Percentiles rank a stretch among this genome's conserved stretches.
Conservation (phyloP, 2,113 vertebrate genomes). For the Saimiri boliviensis region DNA sequence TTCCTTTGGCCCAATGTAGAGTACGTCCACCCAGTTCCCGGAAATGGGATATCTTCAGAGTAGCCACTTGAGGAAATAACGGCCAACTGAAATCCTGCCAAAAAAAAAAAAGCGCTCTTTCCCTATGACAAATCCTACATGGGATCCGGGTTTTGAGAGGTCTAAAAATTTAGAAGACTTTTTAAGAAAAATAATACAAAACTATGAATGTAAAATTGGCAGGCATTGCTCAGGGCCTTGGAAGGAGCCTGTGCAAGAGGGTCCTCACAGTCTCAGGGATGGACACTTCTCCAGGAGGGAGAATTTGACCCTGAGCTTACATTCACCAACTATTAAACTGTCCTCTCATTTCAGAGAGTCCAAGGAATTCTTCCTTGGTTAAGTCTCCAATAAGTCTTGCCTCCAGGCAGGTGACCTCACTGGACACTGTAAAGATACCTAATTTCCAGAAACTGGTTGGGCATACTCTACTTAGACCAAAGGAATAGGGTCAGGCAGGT, state of each 20-base stretch:
- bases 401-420: not conserved
- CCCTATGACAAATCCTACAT: not conserved
- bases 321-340: not conserved
- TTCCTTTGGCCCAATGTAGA: not conserved
- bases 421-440: not conserved
- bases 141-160: not conserved
- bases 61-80: not conserved
- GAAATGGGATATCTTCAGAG: not conserved
- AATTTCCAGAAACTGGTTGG: not conserved
- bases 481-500: not conserved
- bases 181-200: not conserved
- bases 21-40: not conserved
- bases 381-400: not conserved
- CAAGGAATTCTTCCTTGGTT: not conserved
- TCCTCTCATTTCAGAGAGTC: not conserved
- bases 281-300: not conserved
- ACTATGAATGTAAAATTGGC: not conserved
- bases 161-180: not conserved
- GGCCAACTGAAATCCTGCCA: not conserved
- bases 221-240: not conserved
- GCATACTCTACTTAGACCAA: not conserved
- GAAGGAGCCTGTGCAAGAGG: not conserved
- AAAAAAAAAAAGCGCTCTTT: not conserved
- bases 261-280: not conserved
- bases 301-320: not conserved